These are phyloP conservation scores for Ranitomeya imitator DNA, from an alignment of 2,113 vertebrate species.

Conservation along the genomic window DNA sequence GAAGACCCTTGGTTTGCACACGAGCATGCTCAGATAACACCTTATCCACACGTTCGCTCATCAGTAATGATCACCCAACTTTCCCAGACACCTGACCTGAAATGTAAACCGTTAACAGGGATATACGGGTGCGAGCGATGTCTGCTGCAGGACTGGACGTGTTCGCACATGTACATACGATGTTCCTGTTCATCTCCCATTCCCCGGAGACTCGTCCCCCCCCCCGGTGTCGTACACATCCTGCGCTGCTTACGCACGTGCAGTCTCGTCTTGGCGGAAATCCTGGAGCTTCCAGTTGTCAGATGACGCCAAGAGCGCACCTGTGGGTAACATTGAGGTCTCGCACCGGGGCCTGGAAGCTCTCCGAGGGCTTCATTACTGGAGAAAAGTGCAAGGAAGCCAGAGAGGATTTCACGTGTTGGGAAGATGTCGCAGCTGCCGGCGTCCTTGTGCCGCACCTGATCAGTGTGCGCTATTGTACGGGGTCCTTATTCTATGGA, in stretches of 20 bases:
- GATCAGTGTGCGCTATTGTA: not conserved
- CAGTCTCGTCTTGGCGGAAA: slow-evolving; percentile 5
- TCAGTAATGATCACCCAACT: not conserved
- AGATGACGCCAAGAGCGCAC: slow-evolving; percentile 22
- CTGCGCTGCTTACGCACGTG: not conserved
- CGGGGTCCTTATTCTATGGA: too few relatives aligned
- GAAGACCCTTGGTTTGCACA: too few relatives aligned
- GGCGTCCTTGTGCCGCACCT: not conserved
- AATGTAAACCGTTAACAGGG: not conserved
- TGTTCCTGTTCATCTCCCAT: not conserved
- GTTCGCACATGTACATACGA: too few relatives aligned
- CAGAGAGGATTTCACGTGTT: not conserved
- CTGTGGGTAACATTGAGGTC: not conserved
- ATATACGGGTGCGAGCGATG: not conserved
- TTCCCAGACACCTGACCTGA: not conserved
- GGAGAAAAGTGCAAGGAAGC: not conserved
- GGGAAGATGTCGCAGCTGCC: not conserved
- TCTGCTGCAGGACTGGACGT: not conserved
- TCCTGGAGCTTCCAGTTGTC: slow-evolving; percentile 38
- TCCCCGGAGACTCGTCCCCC: not conserved
- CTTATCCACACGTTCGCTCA: too few relatives aligned
- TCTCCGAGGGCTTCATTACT: slow-evolving; percentile 34
- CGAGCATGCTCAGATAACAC: too few relatives aligned
- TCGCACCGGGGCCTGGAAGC: not conserved
- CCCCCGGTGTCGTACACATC: not conserved